Evolutionary conservation across 2,113 vertebrate species (phyloP).

Genomic region (Genyomyrus donnyi): DNA sequence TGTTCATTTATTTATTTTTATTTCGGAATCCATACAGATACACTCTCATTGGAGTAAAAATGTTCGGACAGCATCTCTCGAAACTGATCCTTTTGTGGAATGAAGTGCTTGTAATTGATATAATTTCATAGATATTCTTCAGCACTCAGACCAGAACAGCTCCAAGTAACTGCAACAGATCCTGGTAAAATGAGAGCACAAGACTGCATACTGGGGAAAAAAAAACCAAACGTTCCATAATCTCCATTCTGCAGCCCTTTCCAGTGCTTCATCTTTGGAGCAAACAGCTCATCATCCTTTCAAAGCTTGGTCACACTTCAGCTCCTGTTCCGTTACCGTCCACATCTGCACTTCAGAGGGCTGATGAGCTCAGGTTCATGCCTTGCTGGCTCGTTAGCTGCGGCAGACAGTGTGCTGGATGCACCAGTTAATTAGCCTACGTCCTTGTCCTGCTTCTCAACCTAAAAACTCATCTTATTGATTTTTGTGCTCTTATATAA

Average conservation of each 20-base stretch:
- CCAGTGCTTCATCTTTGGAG: slow-evolving; percentile 12
- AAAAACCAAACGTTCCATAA: neutral
- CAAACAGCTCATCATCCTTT: slow-evolving; percentile 3
- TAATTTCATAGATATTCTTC: slow-evolving; percentile 21
- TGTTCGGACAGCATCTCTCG: neutral
- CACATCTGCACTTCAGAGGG: neutral
- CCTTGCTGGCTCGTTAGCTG: neutral
- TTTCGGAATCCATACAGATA: neutral
- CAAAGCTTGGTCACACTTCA: slow-evolving; percentile 15
- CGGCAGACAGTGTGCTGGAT: neutral
- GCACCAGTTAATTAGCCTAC: slow-evolving; percentile 1
- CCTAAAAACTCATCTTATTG: neutral
- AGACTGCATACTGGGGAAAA: neutral
- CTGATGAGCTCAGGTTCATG: neutral
- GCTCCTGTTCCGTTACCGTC: neutral
- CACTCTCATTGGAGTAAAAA: neutral
- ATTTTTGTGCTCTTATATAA: neutral
- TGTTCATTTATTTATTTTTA: neutral
- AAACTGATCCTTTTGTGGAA: slow-evolving; percentile 19
- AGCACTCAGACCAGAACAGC: neutral
- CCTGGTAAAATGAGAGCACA: neutral
- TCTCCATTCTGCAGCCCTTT: neutral
- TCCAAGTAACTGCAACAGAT: neutral
- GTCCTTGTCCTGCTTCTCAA: neutral
- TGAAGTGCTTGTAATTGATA: slow-evolving; percentile 7